Percentiles rank a stretch among this genome's conserved stretches.
These are phyloP conservation scores for Pentalonia nigronervosa DNA, from an alignment of 1,140 invertebrate species.

Conservation along the genomic window DNA sequence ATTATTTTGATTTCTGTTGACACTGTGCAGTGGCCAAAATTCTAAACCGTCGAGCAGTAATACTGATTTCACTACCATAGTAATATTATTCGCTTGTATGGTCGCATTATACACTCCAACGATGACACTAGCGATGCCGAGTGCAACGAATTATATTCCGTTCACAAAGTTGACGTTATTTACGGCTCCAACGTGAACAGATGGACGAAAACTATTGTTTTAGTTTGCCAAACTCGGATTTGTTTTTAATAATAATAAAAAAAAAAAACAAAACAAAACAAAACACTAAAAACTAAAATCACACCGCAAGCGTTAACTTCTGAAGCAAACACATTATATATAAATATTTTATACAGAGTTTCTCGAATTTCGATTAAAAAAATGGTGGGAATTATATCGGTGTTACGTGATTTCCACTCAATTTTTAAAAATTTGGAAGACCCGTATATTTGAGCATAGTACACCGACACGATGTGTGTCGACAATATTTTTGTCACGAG, in stretches of 20 bases:
- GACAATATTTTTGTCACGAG: not conserved
- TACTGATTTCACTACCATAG: not conserved
- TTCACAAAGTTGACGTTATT: slow-evolving; percentile 16
- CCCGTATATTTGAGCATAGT: not conserved
- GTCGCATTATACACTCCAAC: not conserved
- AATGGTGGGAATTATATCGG: not conserved
- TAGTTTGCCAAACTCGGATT: not conserved
- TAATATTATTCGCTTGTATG: not conserved
- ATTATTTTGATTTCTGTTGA: not conserved
- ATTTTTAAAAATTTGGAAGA: not conserved
- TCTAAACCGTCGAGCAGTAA: not conserved
- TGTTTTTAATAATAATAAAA: not conserved
- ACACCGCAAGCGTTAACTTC: not conserved
- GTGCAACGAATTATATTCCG: slow-evolving; percentile 9
- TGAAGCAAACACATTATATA: not conserved
- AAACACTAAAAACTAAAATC: not conserved
- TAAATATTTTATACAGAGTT: not conserved
- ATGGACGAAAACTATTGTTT: slow-evolving; percentile 24
- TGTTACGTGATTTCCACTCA: not conserved
- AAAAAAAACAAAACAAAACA: slow-evolving; percentile 1
- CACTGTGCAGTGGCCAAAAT: not conserved
- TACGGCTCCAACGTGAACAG: not conserved
- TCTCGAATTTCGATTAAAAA: not conserved
- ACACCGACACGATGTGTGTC: not conserved
- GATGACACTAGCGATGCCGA: not conserved